These are phyloP conservation scores for Drosophila neotestacea DNA, from an alignment of 2,888 invertebrate genomes.

Conservation along the genomic window DNA sequence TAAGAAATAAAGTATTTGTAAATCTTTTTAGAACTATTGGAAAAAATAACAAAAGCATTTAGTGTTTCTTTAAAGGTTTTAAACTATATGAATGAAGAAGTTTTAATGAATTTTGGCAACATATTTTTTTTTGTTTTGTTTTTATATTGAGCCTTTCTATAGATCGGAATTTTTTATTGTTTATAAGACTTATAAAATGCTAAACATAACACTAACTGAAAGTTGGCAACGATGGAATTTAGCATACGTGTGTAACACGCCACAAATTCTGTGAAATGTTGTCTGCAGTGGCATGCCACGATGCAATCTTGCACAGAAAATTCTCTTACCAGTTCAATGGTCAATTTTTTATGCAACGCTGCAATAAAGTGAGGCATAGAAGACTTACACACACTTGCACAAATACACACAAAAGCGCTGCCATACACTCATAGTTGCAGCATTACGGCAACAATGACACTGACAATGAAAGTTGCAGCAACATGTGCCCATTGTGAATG, in stretches of 20 bases:
- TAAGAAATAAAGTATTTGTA: too few relatives aligned
- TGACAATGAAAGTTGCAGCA: conserved; percentile 76
- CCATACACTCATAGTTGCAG: conserved; percentile 5
- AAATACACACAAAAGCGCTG: conserved; percentile 12
- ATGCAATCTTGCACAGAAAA: conserved; percentile 45
- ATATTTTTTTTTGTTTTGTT: too few relatives aligned
- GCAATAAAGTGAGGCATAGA: conserved; percentile 50
- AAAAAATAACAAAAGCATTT: too few relatives aligned
- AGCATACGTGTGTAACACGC: conserved; percentile 14
- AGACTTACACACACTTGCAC: conserved; percentile 26
- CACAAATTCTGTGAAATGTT: conserved; percentile 27
- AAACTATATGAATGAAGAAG: too few relatives aligned
- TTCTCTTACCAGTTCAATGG: conserved; percentile 68
- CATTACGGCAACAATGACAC: conserved; percentile 70
- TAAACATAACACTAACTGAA: background rate
- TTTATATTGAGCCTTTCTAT: too few relatives aligned
- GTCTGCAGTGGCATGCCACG: conserved; percentile 25
- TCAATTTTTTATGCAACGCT: conserved; percentile 65
- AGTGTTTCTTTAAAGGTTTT: too few relatives aligned
- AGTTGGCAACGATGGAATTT: conserved; percentile 34
- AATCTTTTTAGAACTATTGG: too few relatives aligned
- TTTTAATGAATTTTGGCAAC: too few relatives aligned
- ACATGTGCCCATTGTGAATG: conserved; percentile 47
- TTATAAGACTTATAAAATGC: background rate
- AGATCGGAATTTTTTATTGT: too few relatives aligned